Base-by-base conservation (phyloP, 2,888 invertebrate genomes). In the Diarsia brunnea region DNA sequence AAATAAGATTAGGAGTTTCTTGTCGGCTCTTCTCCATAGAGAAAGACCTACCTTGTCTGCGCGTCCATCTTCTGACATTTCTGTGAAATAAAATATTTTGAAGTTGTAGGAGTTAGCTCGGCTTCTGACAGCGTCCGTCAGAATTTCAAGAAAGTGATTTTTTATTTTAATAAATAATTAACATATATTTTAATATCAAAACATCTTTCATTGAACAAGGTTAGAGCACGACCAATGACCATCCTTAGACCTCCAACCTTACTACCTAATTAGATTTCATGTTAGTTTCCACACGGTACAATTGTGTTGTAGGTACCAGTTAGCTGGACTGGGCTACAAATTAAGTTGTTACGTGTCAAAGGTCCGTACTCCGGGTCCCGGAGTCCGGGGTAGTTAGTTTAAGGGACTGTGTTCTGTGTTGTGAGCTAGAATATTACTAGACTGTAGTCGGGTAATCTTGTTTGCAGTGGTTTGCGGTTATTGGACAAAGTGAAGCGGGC, bases 381-480 rank as follows among this genome's bases (percentile, higher is more conserved):
- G 51, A 51, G 5, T 24, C 31, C 60, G 38, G 24, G 49, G 47
- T 31, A 47, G 69, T 60, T 53, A 65, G 51, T 45, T 58, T 58
- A 67, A 69, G 77, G 53, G 69, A 63, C 61, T 53, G n/a, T 61
- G 31, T 61, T 12, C 47, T 45, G 38, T 71, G 66, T 73, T 51
- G 77, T 51, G 53, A 61, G 61, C 69, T 67, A 19, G 47, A n/a
- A 72, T 63, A 19, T 70, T 55, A 31, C 66, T 51, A 45, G 53
- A 65, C 58, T 58, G 14, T 60, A 14, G 69, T 14, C 45, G 21
- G 19, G 60, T 73, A 70, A 82, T 78, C 60, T 78, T 60, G 83
- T 85, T 83, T 70, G 53, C 7, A 19, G 47, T 8, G 69, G 53
- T 69, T 61, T 69, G 47, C n/a, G 43, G 51, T 45, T 80, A 73